Base-by-base conservation (phyloP, 2,797 vertebrate genomes). In the Phoeniculus purpureus region DNA sequence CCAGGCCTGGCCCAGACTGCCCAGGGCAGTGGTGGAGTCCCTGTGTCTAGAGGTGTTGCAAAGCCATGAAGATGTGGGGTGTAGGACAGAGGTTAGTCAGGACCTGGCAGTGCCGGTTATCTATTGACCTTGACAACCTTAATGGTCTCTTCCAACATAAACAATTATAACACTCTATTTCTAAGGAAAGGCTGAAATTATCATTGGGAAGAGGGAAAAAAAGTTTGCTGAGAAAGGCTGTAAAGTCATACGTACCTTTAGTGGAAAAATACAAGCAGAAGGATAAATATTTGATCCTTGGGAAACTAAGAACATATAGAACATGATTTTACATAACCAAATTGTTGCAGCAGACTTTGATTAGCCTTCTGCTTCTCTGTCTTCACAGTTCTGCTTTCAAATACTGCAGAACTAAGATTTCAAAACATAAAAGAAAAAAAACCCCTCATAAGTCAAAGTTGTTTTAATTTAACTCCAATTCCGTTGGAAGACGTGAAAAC, bases 141-240 rank as follows among this genome's bases (percentile, higher is more conserved):
- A 43, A 43, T 10, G 16, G 43, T 43, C 10, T 43, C 13, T 11
- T 43, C 13, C 6, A 43, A 43, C 43, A 43, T 43, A 43, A 43
- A 16, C 43, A 43, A 43, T 43, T 43, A 11, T 43, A 43, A 16
- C 6, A 43, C 14, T 43, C 43, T 25, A 12, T 7, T 80, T 6
- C n/a, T 61, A 47, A 87, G 32, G 14, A 76, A 92, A 85, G 26
- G 10, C 19, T 70, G 60, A 65, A 47, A 56, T 79, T 32, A n/a
- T 3, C 12, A 84, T 56, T 0, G 25, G 19, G 27, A 8, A 6
- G 5, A 8, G 31, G 58, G 54, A 82, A 47, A 7, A 58, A 82
- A 47, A 6, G 2, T 12, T 1, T 50, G 47, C 5, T 71, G 45
- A 40, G 4, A 60, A 61, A 88, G 25, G 0, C 0, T 1, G 14